Base-by-base conservation (phyloP, 2,113 vertebrate genomes). In the Xenus cinereus region DNA sequence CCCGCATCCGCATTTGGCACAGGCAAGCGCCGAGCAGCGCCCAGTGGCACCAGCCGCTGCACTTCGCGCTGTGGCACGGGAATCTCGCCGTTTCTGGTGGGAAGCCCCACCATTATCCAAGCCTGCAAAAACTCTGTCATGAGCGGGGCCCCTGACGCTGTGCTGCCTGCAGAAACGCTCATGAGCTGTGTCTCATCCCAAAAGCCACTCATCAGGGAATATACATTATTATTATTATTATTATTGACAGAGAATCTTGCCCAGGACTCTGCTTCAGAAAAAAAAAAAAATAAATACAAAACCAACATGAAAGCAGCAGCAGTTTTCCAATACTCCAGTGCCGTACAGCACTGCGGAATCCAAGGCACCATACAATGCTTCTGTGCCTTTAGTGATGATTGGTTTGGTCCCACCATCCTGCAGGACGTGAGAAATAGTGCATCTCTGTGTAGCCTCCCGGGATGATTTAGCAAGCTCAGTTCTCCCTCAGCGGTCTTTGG, bases 41-140 rank as follows among this genome's bases (percentile, higher is more conserved):
- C 18, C 41, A 21, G 78, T n/a, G 69, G n/a, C 69, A 79, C 12
- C 62, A 63, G 24, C 14, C 62, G 4, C 43, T 66, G 74, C 48
- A 14, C 16, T 54, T 27, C 0, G 0, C 10, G 6, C 43, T 33
- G 37, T 0, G 0, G 2, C 1, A 4, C 8, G 56, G 79, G 51
- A 82, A 87, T 63, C 66, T n/a, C 57, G 13, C 15, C 11, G 22
- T 41, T 63, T 51, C 43, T 69, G 41, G 2, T 85, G 74, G 74
- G 74, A 93, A 17, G 32, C 9, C 51, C 35, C 46, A 15, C 13
- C 37, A n/a, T 56, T 17, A 57, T 2, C 60, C 82, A 57, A 78
- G 37, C 14, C 90, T 74, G 22, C 12, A 56, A n/a, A 54, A 74
- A 30, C 2, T 18, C 77, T 67, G 39, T 39, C 21, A 78, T 33